Conservation (phyloP, 2,888 invertebrate genomes). For the Lysandra bellargus region DNA sequence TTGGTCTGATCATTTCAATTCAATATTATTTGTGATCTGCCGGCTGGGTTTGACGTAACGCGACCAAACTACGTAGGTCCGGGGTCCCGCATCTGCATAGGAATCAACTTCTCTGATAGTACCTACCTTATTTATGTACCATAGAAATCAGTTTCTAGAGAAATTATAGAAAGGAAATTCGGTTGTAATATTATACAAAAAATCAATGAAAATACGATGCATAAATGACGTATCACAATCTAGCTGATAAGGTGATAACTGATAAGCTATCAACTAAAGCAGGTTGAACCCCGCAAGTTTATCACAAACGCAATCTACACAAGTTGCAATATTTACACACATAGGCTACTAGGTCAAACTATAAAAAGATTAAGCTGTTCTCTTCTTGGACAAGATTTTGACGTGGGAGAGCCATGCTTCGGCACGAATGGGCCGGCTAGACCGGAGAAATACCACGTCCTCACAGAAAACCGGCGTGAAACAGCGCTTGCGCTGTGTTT, state of each 20-base stretch:
- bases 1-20: too few relatives aligned
- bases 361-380: background rate
- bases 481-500: too few relatives aligned
- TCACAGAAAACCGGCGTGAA: too few relatives aligned
- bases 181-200: background rate
- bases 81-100: too few relatives aligned
- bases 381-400: background rate
- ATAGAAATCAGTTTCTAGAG: background rate
- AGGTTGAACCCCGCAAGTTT: background rate
- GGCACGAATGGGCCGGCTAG: too few relatives aligned
- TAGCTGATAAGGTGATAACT: conserved; percentile 14
- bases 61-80: too few relatives aligned
- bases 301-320: background rate
- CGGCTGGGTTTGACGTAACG: too few relatives aligned
- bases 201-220: background rate
- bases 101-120: too few relatives aligned
- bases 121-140: background rate
- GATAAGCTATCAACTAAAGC: conserved; percentile 14
- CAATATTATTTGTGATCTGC: too few relatives aligned
- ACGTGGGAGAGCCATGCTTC: too few relatives aligned
- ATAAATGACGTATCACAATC: conserved; percentile 1
- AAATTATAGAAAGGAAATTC: background rate
- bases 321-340: background rate
- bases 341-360: background rate
- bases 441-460: too few relatives aligned